Evolutionary conservation across 2,888 invertebrate species (phyloP), one percentile per base, ranked within the genome.

Genomic region (Lypha dubia): DNA sequence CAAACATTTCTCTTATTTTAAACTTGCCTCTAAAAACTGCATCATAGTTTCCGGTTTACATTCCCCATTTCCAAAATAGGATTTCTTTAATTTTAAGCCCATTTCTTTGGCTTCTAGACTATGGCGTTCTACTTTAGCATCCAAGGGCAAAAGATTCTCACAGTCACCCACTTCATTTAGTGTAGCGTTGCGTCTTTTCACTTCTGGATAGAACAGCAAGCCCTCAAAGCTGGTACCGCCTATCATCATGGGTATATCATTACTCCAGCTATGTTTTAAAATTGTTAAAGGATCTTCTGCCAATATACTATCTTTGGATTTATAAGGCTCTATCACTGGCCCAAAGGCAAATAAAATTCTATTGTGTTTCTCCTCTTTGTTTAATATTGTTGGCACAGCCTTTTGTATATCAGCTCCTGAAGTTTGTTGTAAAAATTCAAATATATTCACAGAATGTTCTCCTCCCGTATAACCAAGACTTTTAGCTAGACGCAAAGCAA

Each of bases 181-280:
- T 0, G 91, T 91, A 3, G 90, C 89, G 0, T 89, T 88, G 9
- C 91, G 89, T 1, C 89, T 89, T 0, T 79, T 88, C 1, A 91
- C 89, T 86, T 92, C 91, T 87, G 90, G 88, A 88, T 90, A 89
- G 68, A 91, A 90, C 2, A 92, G 88, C 15, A 92, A 73, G 8
- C 92, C 92, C 86, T 92, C 92, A 46, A 90, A 90, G 46, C 92
- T 91, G 41, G 89, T 90, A 20, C 90, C 91, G 0, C 92, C 92
- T 22, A 91, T 86, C 76, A 92, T 88, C 32, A 92, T 86, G 13
- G 92, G 92, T 65, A 92, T 88, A 1, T 88, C 86, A 63, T 89
- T 89, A 67, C 92, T 89, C 92, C 92, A 92, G 0, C 89, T 87
- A 4, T 87, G 88, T 38, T 88, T 85, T 86, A 90, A 86, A 63